Base-by-base conservation (phyloP, 1,140 invertebrate species). In the Drosophila arizonae region DNA sequence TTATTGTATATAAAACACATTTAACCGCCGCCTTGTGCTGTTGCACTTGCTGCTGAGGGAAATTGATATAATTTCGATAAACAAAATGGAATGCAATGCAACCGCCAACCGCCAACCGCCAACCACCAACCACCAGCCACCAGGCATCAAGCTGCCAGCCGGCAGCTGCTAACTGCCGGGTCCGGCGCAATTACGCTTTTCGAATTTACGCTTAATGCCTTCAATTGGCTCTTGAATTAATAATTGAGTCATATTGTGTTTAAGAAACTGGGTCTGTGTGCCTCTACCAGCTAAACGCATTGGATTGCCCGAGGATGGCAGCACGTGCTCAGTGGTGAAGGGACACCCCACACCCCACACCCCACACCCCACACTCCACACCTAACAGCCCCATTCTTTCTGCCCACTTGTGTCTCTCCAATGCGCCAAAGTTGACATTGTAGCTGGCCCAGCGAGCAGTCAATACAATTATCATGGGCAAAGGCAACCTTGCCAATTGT, bases 161-260 rank as follows among this genome's bases (percentile, higher is more conserved):
- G 33, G 0, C 33, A 30, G 28, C 33, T 6, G 33, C 33, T 6
- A 9, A 33, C 6, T 9, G 33, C 33, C 33, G 33, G 60, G 43
- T 46, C 43, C 43, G 43, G 45, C 66, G 67, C 84, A 87, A 87
- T 87, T 87, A 88, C 81, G 78, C 79, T 78, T 39, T 77, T 86
- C 69, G 69, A 80, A 80, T 81, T 87, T 89, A 85, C 85, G 73
- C 80, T 88, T 88, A 88, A 88, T 88, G 84, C 85, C 75, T 80
- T 88, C 84, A 88, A 88, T 88, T 88, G 84, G 82, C 85, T 80
- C 84, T 88, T 87, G 82, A 88, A 88, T 88, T 84, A 88, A 84
- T 88, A 88, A 88, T 88, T 88, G 80, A 80, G 77, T 78, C 72
- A 78, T 57, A 84, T 77, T 85, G 80, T 84, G 64, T 75, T 68